These are phyloP conservation scores for Melanerpes formicivorus DNA, from an alignment of 2,113 vertebrate species.

Conservation along the genomic window DNA sequence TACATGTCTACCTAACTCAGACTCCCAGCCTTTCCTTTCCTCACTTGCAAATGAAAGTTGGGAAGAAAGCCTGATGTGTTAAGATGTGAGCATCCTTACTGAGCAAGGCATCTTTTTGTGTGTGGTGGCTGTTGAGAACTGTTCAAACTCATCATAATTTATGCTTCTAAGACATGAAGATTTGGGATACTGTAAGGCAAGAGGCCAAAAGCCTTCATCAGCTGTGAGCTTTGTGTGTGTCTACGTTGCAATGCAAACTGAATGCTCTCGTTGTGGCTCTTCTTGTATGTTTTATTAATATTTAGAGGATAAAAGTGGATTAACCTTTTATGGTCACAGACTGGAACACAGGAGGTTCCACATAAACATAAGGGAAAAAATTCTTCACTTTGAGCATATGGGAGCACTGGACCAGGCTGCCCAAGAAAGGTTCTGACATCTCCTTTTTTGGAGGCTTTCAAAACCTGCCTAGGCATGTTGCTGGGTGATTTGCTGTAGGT, in stretches of 20 bases:
- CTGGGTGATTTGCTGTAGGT: no score
- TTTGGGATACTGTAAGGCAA: not conserved
- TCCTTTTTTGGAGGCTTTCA: no score
- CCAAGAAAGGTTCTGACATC: no score
- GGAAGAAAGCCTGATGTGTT: not conserved
- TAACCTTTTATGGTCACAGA: not conserved
- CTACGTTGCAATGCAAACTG: not conserved
- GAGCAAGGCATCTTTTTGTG: not conserved
- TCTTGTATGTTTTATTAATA: not conserved
- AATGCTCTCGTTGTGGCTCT: not conserved
- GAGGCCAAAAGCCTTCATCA: not conserved
- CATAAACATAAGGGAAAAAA: no score
- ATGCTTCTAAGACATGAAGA: not conserved
- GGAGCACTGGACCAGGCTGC: no score
- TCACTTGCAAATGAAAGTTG: not conserved
- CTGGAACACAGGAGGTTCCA: no score
- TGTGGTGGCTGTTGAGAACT: not conserved
- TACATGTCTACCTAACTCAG: not conserved
- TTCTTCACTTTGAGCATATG: no score
- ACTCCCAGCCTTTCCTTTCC: not conserved
- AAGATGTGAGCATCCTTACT: not conserved
- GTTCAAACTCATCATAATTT: not conserved
- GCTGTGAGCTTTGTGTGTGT: not conserved
- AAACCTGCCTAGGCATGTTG: no score
- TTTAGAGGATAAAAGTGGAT: not conserved